These are phyloP conservation scores for Noctuana brunneofusca DNA, from an alignment of 2,888 invertebrate species.

Conservation along the genomic window DNA sequence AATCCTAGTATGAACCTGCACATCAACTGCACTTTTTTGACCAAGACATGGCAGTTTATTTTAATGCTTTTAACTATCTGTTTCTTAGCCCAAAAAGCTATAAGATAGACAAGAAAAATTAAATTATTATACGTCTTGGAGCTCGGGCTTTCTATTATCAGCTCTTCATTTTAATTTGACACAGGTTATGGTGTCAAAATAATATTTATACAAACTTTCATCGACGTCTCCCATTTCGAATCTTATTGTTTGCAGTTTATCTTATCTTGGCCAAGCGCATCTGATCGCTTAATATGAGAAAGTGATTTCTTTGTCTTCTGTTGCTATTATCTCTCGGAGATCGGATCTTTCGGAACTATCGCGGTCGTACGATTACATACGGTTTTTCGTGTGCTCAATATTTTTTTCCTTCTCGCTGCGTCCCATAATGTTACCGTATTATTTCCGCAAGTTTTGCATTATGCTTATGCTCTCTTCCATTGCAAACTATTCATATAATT, in stretches of 20 bases:
- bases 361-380: constrained; percentile 13
- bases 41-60: too few relatives aligned
- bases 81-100: too few relatives aligned
- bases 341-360: constrained; percentile 24
- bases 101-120: too few relatives aligned
- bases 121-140: neutral
- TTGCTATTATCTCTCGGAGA: constrained; percentile 19
- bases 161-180: neutral
- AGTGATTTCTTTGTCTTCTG: constrained; percentile 29
- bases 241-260: constrained; percentile 10
- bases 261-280: constrained; percentile 13
- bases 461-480: constrained; percentile 58
- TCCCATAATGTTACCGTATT: constrained; percentile 57
- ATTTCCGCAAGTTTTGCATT: constrained; percentile 65
- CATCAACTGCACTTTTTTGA: too few relatives aligned
- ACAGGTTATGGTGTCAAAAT: too few relatives aligned
- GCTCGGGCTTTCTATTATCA: neutral
- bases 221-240: constrained; percentile 7
- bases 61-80: too few relatives aligned
- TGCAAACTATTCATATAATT: constrained; percentile 39
- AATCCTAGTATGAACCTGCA: too few relatives aligned
- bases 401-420: constrained; percentile 54
- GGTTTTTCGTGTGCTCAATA: constrained; percentile 21
- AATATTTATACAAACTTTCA: constrained; percentile 6
- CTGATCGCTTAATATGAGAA: constrained; percentile 18